Base-by-base conservation (phyloP, 2,888 invertebrate genomes). In the Macrosiphum euphorbiae region DNA sequence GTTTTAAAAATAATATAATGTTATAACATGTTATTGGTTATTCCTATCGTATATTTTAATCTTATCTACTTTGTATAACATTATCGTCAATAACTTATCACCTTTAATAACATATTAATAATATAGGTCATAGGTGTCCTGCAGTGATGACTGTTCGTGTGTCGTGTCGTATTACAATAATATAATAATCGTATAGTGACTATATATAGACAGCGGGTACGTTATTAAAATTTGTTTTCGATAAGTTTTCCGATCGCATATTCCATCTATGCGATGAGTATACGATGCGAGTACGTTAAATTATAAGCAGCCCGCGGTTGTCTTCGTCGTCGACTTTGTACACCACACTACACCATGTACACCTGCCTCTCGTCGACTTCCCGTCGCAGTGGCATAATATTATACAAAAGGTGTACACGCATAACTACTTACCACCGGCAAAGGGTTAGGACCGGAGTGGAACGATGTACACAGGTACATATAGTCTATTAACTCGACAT, bases 321-420 rank as follows among this genome's bases (percentile, higher is more conserved):
- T 94, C 85, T 89, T 86, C 90, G 85, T 90, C 67, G 86, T 94
- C 67, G 7, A 24, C 11, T 52, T 41, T 24, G 41, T 58, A 89
- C 24, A 28, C 35, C 7, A 47, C n/a, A 47, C n/a, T 44, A 89
- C 3, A 58, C 24, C 28, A 55, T 26, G 58, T 35, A 55, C 94
- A 94, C 94, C 94, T 94, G 93, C 61, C 90, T 41, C 85, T 61
- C 41, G 61, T 35, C 47, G 61, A 90, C 94, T 86, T 90, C 90
- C 90, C 94, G 90, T 90, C 90, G 20, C 41, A 86, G 28, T n/a
- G 35, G 78, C 52, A 52, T 41, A 92, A n/a, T 35, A 35, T 35
- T 78, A 35, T 35, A 78, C 35, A 78, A 35, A 88, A 91, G n/a
- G 55, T 44, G 44, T 44, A 44, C 41, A 84, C 10, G 52, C 44